Conservation (phyloP, 2,113 vertebrate species). For the Python bivittatus region DNA sequence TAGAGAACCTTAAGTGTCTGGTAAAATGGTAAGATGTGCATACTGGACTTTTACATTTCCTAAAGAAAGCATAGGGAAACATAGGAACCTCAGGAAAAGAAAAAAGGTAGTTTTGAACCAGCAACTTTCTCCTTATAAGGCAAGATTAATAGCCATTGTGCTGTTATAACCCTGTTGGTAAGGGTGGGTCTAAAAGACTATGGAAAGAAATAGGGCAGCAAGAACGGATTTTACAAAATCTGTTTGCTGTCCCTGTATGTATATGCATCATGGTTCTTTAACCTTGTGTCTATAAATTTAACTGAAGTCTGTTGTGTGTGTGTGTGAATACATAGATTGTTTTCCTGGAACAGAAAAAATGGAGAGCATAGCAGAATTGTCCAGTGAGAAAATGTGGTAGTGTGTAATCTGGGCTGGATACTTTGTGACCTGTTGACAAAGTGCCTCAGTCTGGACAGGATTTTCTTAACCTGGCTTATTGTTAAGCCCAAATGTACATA, state of each 20-base stretch:
- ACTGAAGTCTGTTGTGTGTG: neutral
- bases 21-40: no score
- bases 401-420: neutral
- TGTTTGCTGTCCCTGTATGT: neutral
- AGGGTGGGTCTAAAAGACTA: neutral
- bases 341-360: neutral
- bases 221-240: neutral
- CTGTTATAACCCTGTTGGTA: neutral
- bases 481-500: neutral
- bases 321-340: neutral
- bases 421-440: neutral
- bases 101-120: neutral
- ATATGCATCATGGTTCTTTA: neutral
- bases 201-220: neutral
- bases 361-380: neutral
- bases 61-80: neutral
- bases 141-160: neutral
- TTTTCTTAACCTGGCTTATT: neutral
- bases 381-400: neutral
- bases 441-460: neutral
- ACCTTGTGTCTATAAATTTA: neutral
- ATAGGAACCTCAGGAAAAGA: neutral
- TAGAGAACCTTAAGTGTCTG: neutral
- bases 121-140: neutral
- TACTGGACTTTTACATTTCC: no score